Base-by-base conservation (phyloP, 1,140 invertebrate genomes). In the Hycleus cichorii region DNA sequence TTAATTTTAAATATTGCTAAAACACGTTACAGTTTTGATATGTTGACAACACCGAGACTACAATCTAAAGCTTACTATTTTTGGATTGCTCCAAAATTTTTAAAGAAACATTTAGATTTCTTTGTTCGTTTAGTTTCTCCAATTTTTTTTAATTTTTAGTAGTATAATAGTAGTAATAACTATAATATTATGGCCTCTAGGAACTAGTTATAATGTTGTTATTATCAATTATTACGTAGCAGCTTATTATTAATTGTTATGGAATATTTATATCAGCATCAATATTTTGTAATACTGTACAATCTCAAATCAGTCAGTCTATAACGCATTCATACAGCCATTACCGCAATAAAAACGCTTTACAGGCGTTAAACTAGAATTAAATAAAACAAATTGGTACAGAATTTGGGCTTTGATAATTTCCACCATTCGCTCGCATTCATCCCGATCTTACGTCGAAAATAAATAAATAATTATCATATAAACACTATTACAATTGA, bases 21-120 rank as follows among this genome's bases (percentile, higher is more conserved):
- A 60, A 62, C 64, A 67, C 64, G 58, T 62, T 67, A 65, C 57
- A 64, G 32, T 57, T 63, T 60, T 70, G 67, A 70, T 70, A 70
- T 70, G 69, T 70, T 57, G 58, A 56, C 58, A 68, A 70, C 69
- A 69, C 62, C 66, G 63, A 68, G 67, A 58, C 63, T 67, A 64
- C 48, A 63, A 4, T 61, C 53, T 61, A 59, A 54, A 54, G 18
- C 18, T 32, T 57, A 62, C 48, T 54, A 47, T 47, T 18, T 38
- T 45, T 50, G 53, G 43, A 46, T 51, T 64, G 57, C 38, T 24
- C 11, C 11, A 9, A 3, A 9, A 51, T 8, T 59, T 60, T 47
- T 39, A 57, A 25, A 57, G 11, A 59, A 62, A 64, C 63, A 63
- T 63, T 59, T 57, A 67, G 51, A 58, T 65, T 49, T 18, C 18